phyloP scores from a whole-genome alignment of 2,888 invertebrate species.

The Trissolcus brochymenae region DNA sequence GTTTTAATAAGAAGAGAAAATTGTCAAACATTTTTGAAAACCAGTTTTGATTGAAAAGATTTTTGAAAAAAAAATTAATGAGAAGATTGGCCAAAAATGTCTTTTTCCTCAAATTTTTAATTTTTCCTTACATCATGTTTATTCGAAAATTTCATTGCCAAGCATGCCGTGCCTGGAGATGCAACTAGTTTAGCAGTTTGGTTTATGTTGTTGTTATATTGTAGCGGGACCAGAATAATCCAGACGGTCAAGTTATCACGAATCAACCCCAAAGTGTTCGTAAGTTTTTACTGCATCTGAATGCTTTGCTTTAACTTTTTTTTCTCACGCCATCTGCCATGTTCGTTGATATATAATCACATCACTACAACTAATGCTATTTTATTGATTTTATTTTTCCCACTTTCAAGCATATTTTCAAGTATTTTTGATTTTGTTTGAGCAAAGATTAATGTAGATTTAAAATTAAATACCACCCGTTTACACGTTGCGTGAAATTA shows the following conservation, averaged over 20 bases:
- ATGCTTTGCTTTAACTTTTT: slow-evolving; percentile 34
- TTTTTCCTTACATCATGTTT: not conserved
- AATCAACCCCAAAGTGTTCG: slow-evolving; percentile 73
- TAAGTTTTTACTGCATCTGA: slow-evolving; percentile 68
- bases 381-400: not conserved
- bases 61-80: not conserved
- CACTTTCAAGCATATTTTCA: slow-evolving; percentile 14
- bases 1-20: not conserved
- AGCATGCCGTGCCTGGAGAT: slow-evolving; percentile 64
- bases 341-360: not conserved
- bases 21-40: not conserved
- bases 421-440: not conserved
- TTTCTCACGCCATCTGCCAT: slow-evolving; percentile 19
- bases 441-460: too few relatives aligned
- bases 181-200: slow-evolving; percentile 72
- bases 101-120: not conserved
- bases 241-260: slow-evolving; percentile 72
- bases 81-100: not conserved
- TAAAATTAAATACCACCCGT: too few relatives aligned
- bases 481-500: too few relatives aligned
- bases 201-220: slow-evolving; percentile 76
- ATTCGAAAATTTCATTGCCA: slow-evolving; percentile 63
- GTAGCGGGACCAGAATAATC: slow-evolving; percentile 74
- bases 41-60: not conserved
- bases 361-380: too few relatives aligned